These are phyloP conservation scores for Apocheima hispidaria DNA, from an alignment of 2,888 invertebrate species.

Conservation along the genomic window DNA sequence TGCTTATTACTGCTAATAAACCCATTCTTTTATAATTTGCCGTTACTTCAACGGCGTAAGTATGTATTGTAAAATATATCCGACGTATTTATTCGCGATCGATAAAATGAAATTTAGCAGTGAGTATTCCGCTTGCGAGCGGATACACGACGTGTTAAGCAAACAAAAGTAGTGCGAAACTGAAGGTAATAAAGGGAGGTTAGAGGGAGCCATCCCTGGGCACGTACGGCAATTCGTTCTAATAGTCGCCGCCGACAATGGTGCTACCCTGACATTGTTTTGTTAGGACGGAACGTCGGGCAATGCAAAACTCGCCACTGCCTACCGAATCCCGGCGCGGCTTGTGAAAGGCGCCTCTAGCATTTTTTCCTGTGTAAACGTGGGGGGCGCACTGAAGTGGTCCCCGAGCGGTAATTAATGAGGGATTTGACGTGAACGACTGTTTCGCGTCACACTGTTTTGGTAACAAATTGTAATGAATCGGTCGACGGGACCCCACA, in stretches of 20 bases:
- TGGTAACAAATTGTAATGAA: conserved; percentile 81
- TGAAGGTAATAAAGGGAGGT: conserved; percentile 73
- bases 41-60: conserved; percentile 52
- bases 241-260: conserved; percentile 77
- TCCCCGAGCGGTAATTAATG: conserved; percentile 77
- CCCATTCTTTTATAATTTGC: conserved; percentile 57
- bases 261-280: conserved; percentile 73
- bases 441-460: conserved; percentile 79
- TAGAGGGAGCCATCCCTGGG: conserved; percentile 63
- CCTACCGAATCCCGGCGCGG: conserved; percentile 51
- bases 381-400: conserved; percentile 79
- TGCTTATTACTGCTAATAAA: conserved; percentile 59
- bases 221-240: conserved; percentile 81
- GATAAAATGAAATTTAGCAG: conserved; percentile 52
- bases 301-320: conserved; percentile 70
- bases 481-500: conserved; percentile 77
- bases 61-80: conserved; percentile 47
- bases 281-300: conserved; percentile 72
- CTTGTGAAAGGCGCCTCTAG: conserved; percentile 59
- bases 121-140: conserved; percentile 63
- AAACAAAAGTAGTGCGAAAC: conserved; percentile 75
- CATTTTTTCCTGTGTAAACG: conserved; percentile 66
- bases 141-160: conserved; percentile 65
- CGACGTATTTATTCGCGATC: conserved; percentile 51
- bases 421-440: conserved; percentile 71